phyloP scores from a whole-genome alignment of 2,888 invertebrate genomes.

The Latheticus oryzae region DNA sequence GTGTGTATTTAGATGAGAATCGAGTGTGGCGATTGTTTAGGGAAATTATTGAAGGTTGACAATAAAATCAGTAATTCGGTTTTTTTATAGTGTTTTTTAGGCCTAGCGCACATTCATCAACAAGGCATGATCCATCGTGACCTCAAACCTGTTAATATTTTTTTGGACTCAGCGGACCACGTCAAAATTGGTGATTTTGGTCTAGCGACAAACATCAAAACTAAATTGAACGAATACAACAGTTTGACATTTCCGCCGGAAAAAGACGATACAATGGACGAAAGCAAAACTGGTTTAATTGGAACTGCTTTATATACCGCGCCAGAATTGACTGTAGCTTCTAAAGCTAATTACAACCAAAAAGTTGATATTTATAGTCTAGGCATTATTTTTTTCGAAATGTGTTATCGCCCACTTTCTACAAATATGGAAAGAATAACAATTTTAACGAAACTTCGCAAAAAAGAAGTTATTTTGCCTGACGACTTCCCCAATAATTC shows the following conservation, averaged over 20 bases:
- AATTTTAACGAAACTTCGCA: conserved; percentile 79
- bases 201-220: conserved; percentile 82
- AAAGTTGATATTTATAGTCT: conserved; percentile 78
- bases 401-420: conserved; percentile 86
- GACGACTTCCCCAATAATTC: conserved; percentile 70
- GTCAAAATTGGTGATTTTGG: conserved; percentile 99
- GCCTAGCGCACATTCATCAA: conserved; percentile 89
- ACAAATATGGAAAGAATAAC: conserved; percentile 92
- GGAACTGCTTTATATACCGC: conserved; percentile 97
- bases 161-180: conserved; percentile 93
- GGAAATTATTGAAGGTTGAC: conserved; percentile 87
- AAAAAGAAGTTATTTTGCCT: conserved; percentile 78
- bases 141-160: conserved; percentile 92
- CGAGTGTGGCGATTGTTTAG: conserved; percentile 92
- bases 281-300: conserved; percentile 81
- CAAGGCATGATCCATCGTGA: conserved; percentile 91
- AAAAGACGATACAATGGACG: conserved; percentile 60
- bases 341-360: conserved; percentile 85
- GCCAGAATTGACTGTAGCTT: conserved; percentile 84
- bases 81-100: conserved; percentile 58
- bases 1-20: conserved; percentile 79
- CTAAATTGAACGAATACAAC: conserved; percentile 53
- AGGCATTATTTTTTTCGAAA: conserved; percentile 95
- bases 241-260: conserved; percentile 54
- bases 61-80: not conserved